Percentiles rank a stretch among this genome's conserved stretches.
phyloP scores from a whole-genome alignment of 2,113 vertebrate genomes.

The Galbula dea region DNA sequence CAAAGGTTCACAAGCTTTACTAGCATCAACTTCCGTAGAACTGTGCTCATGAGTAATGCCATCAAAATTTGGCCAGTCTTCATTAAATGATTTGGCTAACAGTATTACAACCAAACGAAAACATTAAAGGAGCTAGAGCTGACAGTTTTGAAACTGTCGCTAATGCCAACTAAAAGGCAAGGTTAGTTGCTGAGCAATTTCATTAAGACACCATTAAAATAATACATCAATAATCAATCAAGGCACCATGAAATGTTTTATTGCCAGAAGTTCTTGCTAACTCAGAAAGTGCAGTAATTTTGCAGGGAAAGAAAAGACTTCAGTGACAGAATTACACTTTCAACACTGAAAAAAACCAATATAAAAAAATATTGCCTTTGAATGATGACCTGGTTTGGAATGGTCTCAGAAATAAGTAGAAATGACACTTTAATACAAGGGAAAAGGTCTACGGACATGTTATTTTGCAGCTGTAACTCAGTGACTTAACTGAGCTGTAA shows the following conservation, averaged over 20 bases:
- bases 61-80: not conserved
- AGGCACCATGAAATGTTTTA: not conserved
- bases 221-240: constrained; percentile 30
- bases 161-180: constrained; percentile 14
- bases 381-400: not conserved
- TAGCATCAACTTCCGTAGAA: not conserved
- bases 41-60: not conserved
- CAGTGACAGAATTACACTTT: not conserved
- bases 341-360: not conserved
- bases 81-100: constrained; percentile 1
- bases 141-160: not conserved
- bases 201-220: constrained; percentile 48
- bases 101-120: not conserved
- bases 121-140: not conserved
- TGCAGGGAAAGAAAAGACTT: not conserved
- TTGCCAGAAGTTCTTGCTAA: constrained; percentile 29
- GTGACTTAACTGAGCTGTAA: not conserved
- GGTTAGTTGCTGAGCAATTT: constrained; percentile 44
- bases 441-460: not conserved
- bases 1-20: not conserved
- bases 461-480: not conserved
- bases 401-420: not conserved
- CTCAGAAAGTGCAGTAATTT: constrained; percentile 16
- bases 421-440: not conserved
- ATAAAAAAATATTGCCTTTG: not conserved